Percentiles rank a stretch among this genome's conserved stretches.
Evolutionary conservation across 1,140 invertebrate genomes (phyloP).

Genomic region (Teleopsis dalmanni): DNA sequence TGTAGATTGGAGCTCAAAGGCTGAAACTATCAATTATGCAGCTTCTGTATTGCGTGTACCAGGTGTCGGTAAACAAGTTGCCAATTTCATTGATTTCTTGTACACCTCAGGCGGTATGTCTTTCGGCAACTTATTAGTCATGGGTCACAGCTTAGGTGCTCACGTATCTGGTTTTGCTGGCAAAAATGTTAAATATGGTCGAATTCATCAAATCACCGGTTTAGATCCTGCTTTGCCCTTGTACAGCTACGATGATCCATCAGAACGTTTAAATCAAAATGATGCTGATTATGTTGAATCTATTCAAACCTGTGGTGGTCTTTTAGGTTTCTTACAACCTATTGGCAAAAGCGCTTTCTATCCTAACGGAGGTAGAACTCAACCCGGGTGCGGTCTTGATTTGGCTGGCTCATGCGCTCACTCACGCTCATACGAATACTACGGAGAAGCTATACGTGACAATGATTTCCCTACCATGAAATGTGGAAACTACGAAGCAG

Average conservation of each 20-base stretch:
- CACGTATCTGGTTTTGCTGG: conserved; percentile 49
- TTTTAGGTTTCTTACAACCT: conserved; percentile 45
- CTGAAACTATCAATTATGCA: conserved; percentile 45
- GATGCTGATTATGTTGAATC: conserved; percentile 38
- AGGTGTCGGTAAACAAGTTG: conserved; percentile 33
- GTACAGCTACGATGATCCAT: conserved; percentile 30
- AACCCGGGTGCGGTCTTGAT: conserved; percentile 50
- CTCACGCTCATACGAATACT: conserved; percentile 22
- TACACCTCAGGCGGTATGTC: conserved; percentile 26
- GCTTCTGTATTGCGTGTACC: conserved; percentile 41
- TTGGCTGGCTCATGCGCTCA: conserved; percentile 37
- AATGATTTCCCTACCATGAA: conserved; percentile 18
- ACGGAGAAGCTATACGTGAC: conserved; percentile 21
- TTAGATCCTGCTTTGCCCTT: conserved; percentile 47
- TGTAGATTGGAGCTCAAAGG: conserved; percentile 57
- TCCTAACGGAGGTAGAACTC: conserved; percentile 48
- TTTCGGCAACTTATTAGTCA: conserved; percentile 27
- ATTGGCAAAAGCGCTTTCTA: conserved; percentile 50
- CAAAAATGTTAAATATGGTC: conserved; percentile 27
- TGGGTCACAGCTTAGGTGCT: conserved; percentile 46
- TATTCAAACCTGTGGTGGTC: conserved; percentile 52
- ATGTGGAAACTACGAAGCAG: conserved; percentile 13
- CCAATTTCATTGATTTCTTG: conserved; percentile 42
- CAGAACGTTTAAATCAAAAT: conserved; percentile 41
- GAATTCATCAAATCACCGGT: conserved; percentile 37